Conservation (phyloP, 2,113 vertebrate species). For the Hystrix brachyura region DNA sequence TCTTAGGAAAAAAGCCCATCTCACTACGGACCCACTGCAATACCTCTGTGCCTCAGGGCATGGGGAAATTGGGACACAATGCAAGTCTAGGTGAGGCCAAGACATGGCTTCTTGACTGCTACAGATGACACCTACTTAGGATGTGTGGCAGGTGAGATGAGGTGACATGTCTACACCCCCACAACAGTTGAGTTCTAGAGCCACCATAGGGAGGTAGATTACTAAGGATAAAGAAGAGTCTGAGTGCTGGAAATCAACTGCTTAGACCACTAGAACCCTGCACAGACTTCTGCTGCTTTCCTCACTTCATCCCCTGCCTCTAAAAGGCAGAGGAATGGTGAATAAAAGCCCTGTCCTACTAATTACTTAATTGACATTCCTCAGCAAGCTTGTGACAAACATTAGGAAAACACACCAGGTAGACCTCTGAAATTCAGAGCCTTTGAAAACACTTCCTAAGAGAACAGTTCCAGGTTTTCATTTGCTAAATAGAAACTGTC, state of each 20-base stretch:
- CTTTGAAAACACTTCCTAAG: conserved; percentile 55
- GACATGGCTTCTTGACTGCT: background rate
- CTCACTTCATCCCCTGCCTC: background rate
- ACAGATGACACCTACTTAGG: background rate
- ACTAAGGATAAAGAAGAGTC: background rate
- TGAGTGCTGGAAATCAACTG: conserved; percentile 9
- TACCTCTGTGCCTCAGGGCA: background rate
- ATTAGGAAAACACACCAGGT: conserved; percentile 5
- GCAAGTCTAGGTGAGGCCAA: background rate
- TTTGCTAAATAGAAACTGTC: conserved; percentile 59
- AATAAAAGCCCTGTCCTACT: background rate
- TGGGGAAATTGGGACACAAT: background rate
- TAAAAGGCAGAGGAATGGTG: background rate
- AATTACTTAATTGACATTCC: background rate
- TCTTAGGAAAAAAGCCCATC: background rate
- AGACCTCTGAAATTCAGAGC: conserved; percentile 4
- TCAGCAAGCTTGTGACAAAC: conserved; percentile 46
- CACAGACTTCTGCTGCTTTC: background rate
- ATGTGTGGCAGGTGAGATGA: background rate
- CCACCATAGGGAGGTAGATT: background rate
- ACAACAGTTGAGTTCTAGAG: background rate
- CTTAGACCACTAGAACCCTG: background rate
- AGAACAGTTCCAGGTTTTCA: conserved; percentile 52
- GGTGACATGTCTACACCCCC: background rate
- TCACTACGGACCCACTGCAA: background rate